These are phyloP conservation scores for Neodiprion virginianus DNA, from an alignment of 1,140 invertebrate genomes.

Conservation along the genomic window DNA sequence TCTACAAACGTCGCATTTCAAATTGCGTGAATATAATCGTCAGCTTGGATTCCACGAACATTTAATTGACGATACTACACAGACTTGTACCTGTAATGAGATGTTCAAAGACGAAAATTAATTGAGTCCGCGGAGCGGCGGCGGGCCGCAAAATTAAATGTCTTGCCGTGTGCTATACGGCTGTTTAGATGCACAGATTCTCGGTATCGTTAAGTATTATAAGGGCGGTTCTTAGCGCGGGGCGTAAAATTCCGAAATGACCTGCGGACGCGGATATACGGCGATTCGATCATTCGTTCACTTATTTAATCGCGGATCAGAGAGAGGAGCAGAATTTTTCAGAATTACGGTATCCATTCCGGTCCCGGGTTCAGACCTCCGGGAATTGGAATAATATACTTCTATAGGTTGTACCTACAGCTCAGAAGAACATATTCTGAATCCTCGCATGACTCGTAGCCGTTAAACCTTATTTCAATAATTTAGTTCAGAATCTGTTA, in stretches of 20 bases:
- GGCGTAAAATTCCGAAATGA: too few species aligned
- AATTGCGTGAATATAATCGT: background rate
- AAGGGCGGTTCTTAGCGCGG: too few species aligned
- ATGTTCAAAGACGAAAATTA: background rate
- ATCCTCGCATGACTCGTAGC: background rate
- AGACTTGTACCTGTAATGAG: background rate
- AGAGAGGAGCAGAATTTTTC: too few species aligned
- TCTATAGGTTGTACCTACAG: background rate
- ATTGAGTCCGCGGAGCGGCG: background rate
- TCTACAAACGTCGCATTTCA: background rate
- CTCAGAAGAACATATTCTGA: background rate
- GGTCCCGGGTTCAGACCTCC: too few species aligned
- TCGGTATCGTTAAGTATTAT: too few species aligned
- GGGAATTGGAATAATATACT: too few species aligned
- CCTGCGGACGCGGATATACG: too few species aligned
- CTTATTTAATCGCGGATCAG: too few species aligned
- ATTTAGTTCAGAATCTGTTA: background rate
- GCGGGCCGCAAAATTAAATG: background rate
- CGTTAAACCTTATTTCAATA: constrained; percentile 1
- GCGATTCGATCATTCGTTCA: too few species aligned
- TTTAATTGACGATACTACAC: background rate
- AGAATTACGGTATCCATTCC: too few species aligned
- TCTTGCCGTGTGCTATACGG: background rate
- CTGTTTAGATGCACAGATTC: too few species aligned
- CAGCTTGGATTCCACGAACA: background rate